Evolutionary conservation across 2,797 vertebrate species (phyloP).

Genomic region (Merluccius polli): DNA sequence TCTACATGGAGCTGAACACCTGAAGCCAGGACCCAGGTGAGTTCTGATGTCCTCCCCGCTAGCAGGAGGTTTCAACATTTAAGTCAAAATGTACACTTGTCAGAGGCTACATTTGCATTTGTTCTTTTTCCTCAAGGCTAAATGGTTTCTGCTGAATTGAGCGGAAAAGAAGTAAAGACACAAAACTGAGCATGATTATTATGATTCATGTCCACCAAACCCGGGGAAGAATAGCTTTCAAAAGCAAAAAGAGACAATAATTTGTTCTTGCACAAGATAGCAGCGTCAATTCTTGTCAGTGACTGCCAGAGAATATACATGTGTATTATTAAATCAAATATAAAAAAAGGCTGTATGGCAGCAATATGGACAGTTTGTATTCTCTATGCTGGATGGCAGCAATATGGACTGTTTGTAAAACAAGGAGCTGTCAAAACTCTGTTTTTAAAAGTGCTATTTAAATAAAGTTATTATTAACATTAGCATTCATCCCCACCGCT

Average conservation of each 20-base stretch:
- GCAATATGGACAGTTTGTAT: neutral
- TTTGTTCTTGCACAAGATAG: slow-evolving; percentile 9
- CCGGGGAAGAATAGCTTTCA: slow-evolving; percentile 2
- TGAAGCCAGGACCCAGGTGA: neutral
- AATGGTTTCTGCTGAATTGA: neutral
- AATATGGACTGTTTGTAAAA: neutral
- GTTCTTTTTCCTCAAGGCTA: neutral
- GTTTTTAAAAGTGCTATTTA: no score
- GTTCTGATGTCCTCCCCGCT: neutral
- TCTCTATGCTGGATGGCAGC: neutral
- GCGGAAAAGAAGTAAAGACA: neutral
- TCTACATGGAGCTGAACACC: neutral
- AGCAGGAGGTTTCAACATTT: slow-evolving; percentile 1
- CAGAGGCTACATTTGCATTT: neutral
- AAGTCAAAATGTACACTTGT: neutral
- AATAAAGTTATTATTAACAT: no score
- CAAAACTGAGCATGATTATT: neutral
- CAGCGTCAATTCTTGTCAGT: neutral
- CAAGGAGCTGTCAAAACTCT: neutral
- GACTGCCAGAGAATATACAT: neutral
- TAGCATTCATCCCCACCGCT: neutral
- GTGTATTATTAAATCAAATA: neutral
- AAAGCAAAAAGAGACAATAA: slow-evolving; percentile 19
- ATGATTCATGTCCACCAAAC: neutral
- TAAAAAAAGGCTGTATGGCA: neutral